These are phyloP conservation scores for Agapornis roseicollis DNA, from an alignment of 2,113 vertebrate species.

Conservation along the genomic window DNA sequence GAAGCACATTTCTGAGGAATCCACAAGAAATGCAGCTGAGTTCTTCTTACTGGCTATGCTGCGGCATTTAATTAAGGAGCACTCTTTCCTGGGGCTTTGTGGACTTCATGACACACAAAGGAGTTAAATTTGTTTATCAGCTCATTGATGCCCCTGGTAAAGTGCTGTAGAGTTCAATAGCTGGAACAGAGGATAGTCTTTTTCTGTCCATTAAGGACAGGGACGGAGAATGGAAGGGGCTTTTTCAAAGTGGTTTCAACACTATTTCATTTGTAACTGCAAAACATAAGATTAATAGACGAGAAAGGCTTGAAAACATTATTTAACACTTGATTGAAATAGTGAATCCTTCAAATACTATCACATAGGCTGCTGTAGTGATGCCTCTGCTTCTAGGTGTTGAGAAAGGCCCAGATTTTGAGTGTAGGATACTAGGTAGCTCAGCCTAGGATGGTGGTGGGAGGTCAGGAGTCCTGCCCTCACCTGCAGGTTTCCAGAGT, in stretches of 20 bases:
- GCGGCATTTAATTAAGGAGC: not conserved
- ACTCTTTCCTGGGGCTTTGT: not conserved
- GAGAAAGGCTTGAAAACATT: not conserved
- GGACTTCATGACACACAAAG: not conserved
- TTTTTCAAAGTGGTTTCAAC: not conserved
- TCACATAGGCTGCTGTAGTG: not conserved
- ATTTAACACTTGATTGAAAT: not conserved
- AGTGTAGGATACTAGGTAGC: accelerated
- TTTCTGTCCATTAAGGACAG: not conserved
- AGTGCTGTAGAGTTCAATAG: not conserved
- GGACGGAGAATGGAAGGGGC: not conserved
- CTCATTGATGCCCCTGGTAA: not conserved
- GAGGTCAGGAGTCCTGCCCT: not conserved
- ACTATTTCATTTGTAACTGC: not conserved
- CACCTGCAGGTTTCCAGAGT: accelerated
- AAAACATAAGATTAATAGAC: not conserved
- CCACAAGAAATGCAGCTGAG: not conserved
- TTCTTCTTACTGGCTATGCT: not conserved
- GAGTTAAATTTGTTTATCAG: not conserved
- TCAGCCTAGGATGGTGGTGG: accelerated
- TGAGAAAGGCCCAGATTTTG: not conserved
- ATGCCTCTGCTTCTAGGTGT: not conserved
- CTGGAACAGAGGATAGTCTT: not conserved
- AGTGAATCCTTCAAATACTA: not conserved
- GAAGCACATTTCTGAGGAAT: not conserved